phyloP scores from a whole-genome alignment of 2,888 invertebrate genomes.

The Cephus sareptanus region DNA sequence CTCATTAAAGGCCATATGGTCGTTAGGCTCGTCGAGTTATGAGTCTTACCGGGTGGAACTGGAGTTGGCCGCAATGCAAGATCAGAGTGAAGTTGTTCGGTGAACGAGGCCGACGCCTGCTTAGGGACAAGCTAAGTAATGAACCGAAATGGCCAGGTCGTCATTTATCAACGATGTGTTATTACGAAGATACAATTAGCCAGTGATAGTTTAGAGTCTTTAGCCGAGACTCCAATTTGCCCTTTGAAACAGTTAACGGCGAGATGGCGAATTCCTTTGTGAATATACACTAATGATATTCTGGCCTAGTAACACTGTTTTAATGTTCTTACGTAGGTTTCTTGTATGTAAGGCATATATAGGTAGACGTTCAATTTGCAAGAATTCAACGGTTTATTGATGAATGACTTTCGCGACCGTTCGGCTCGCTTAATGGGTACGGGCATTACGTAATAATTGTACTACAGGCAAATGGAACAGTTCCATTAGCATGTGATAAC shows the following conservation, averaged over 20 bases:
- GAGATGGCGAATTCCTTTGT: background rate
- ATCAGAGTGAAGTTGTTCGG: background rate
- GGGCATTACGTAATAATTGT: constrained; percentile 15
- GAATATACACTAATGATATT: background rate
- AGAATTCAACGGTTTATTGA: background rate
- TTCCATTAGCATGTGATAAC: constrained; percentile 31
- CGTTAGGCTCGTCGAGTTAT: background rate
- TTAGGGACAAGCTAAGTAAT: background rate
- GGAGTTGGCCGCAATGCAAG: background rate
- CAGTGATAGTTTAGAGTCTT: background rate
- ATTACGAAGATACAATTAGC: background rate
- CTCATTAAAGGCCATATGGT: background rate
- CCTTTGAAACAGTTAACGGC: background rate
- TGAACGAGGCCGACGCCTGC: background rate
- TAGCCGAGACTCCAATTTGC: background rate
- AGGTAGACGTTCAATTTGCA: background rate
- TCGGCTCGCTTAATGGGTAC: background rate
- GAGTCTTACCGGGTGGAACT: background rate
- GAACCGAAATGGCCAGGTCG: background rate
- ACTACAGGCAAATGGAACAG: constrained; percentile 31
- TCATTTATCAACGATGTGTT: background rate
- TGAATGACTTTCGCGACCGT: background rate
- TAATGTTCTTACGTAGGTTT: background rate
- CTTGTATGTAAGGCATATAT: background rate
- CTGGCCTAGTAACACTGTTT: background rate